A percentile compares a stretch with the other conserved stretches of the same genome.
These are phyloP conservation scores for Drosophila monieri DNA, from an alignment of 2,888 invertebrate species.

Conservation along the genomic window DNA sequence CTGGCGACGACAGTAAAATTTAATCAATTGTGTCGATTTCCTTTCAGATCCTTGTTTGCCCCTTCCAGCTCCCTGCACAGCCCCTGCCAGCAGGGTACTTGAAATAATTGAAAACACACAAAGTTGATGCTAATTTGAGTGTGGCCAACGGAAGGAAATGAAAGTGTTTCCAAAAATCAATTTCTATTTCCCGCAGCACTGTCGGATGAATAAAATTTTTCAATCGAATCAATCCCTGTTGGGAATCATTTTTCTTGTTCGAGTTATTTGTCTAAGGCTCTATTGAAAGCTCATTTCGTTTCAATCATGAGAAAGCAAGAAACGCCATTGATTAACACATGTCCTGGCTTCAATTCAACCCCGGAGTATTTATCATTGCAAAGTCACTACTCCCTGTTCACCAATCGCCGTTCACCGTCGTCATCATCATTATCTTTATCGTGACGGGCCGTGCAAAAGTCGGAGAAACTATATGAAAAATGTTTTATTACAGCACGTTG, in stretches of 20 bases:
- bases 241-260: not conserved
- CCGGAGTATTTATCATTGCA: conserved; percentile 57
- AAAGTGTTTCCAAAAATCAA: conserved; percentile 39
- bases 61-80: not conserved
- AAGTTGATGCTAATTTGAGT: conserved; percentile 51
- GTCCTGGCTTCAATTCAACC: conserved; percentile 14
- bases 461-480: conserved; percentile 62
- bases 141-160: conserved; percentile 31
- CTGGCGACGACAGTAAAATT: conserved; percentile 63
- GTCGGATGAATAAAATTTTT: conserved; percentile 1
- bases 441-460: conserved; percentile 10
- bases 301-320: conserved; percentile 16
- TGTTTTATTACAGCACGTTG: conserved; percentile 67
- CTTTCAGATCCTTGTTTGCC: conserved; percentile 8
- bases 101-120: conserved; percentile 53
- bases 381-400: conserved; percentile 9
- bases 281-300: conserved; percentile 9
- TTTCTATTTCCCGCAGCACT: conserved; percentile 24
- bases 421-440: conserved; percentile 46
- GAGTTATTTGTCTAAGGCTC: conserved; percentile 4
- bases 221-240: not conserved
- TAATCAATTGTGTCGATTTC: conserved; percentile 63
- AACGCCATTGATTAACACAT: conserved; percentile 59
- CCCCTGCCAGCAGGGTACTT: conserved; percentile 18
- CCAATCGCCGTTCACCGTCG: conserved; percentile 23